Percentiles rank a stretch among this genome's conserved stretches.
Evolutionary conservation across 2,113 vertebrate species (phyloP).

Genomic region (Antechinus flavipes): DNA sequence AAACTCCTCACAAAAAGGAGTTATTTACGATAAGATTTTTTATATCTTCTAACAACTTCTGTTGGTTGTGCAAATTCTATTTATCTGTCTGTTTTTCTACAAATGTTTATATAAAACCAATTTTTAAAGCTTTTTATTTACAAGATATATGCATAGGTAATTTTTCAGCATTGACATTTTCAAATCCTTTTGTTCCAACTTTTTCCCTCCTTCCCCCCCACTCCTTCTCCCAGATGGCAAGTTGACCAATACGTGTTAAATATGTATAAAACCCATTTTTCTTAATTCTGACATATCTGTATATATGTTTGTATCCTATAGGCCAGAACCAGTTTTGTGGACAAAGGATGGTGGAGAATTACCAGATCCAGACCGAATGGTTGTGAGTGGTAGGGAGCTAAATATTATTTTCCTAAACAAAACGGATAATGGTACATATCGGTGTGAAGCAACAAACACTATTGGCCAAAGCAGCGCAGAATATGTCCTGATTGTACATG

Average conservation of each 20-base stretch:
- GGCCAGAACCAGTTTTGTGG: constrained; percentile 97
- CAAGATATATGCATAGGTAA: too few relatives aligned
- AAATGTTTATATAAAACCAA: not conserved
- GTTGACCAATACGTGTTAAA: too few relatives aligned
- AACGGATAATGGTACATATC: constrained; percentile 99
- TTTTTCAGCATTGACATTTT: too few relatives aligned
- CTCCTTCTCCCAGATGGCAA: too few relatives aligned
- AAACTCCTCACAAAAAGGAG: not conserved
- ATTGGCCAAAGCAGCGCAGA: constrained; percentile 96
- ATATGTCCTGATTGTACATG: constrained; percentile 97
- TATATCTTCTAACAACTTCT: not conserved
- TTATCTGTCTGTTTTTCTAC: not conserved
- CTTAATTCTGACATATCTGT: constrained; percentile 5
- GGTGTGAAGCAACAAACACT: constrained; percentile 97
- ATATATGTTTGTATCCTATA: constrained; percentile 77
- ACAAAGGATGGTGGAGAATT: constrained; percentile 97
- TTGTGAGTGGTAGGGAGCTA: constrained; percentile 95
- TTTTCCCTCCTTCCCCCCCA: too few relatives aligned
- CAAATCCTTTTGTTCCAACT: too few relatives aligned
- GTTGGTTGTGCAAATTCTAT: not conserved
- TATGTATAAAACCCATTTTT: not conserved
- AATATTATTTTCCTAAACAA: constrained; percentile 98
- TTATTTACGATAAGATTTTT: not conserved
- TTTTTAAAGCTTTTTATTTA: not conserved
- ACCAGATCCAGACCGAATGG: constrained; percentile 95